Evolutionary conservation across 1,140 invertebrate species (phyloP).

Genomic region (Cherax quadricarinatus): DNA sequence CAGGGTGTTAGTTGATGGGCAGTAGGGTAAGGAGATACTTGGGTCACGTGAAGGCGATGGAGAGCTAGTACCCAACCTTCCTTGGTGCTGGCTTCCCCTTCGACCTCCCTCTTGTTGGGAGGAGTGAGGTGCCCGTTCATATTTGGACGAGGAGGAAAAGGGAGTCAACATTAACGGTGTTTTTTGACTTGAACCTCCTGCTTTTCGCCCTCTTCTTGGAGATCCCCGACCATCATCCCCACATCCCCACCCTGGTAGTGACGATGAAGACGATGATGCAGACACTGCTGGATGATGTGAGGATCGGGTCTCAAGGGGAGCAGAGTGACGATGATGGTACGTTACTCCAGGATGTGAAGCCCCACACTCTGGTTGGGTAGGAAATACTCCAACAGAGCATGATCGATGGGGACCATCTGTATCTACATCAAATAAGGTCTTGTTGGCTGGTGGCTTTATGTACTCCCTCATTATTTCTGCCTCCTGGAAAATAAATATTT

Average conservation of each 20-base stretch:
- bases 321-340: conserved; percentile 40
- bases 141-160: conserved; percentile 38
- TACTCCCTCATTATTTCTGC: conserved; percentile 51
- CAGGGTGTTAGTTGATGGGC: conserved; percentile 33
- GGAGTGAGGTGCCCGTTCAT: conserved; percentile 36
- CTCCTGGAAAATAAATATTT: neutral
- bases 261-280: conserved; percentile 53
- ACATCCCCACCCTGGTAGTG: conserved; percentile 51
- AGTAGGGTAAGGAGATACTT: conserved; percentile 45
- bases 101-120: conserved; percentile 50
- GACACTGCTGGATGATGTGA: conserved; percentile 46
- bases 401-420: conserved; percentile 44
- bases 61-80: conserved; percentile 40
- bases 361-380: conserved; percentile 49
- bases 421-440: conserved; percentile 55
- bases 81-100: conserved; percentile 30
- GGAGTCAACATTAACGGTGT: conserved; percentile 28
- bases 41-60: conserved; percentile 52
- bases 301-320: conserved; percentile 38
- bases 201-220: conserved; percentile 51
- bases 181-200: neutral
- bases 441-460: conserved; percentile 66
- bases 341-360: conserved; percentile 29
- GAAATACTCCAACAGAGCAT: conserved; percentile 34
- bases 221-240: conserved; percentile 59